phyloP scores from a whole-genome alignment of 2,888 invertebrate genomes.

The Hypselothyrea guttata region DNA sequence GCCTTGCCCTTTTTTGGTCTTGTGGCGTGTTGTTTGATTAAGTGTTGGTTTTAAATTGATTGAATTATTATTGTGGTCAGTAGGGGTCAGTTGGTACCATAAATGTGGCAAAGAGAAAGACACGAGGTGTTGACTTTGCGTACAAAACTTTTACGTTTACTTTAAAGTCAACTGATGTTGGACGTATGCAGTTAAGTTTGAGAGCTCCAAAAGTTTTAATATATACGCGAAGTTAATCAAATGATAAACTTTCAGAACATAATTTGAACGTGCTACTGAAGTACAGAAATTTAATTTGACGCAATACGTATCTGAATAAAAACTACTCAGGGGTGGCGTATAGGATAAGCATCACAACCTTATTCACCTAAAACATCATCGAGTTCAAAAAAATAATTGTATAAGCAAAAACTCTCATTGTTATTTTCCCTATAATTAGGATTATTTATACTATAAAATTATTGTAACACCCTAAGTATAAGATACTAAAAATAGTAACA shows the following conservation, averaged over 20 bases:
- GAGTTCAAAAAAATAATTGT: too few relatives aligned
- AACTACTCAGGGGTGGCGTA: too few relatives aligned
- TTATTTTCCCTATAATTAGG: too few relatives aligned
- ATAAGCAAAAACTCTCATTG: too few relatives aligned
- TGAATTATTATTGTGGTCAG: constrained; percentile 64
- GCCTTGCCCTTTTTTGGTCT: constrained; percentile 21
- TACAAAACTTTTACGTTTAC: not conserved
- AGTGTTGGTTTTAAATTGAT: constrained; percentile 71
- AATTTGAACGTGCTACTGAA: not conserved
- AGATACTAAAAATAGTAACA: too few relatives aligned
- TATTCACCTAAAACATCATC: too few relatives aligned
- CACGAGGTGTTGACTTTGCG: constrained; percentile 20
- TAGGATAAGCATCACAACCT: too few relatives aligned
- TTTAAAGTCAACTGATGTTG: not conserved
- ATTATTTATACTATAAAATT: too few relatives aligned
- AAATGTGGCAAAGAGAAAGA: constrained; percentile 13
- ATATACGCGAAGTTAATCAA: not conserved
- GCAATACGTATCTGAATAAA: too few relatives aligned
- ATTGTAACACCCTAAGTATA: too few relatives aligned
- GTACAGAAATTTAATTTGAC: not conserved
- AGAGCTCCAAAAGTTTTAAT: not conserved
- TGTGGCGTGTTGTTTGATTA: constrained; percentile 55
- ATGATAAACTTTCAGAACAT: too few relatives aligned
- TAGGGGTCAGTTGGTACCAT: constrained; percentile 7
- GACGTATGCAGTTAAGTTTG: not conserved